phyloP scores from a whole-genome alignment of 1,140 invertebrate genomes.

The Caenorhabditis briggsae region DNA sequence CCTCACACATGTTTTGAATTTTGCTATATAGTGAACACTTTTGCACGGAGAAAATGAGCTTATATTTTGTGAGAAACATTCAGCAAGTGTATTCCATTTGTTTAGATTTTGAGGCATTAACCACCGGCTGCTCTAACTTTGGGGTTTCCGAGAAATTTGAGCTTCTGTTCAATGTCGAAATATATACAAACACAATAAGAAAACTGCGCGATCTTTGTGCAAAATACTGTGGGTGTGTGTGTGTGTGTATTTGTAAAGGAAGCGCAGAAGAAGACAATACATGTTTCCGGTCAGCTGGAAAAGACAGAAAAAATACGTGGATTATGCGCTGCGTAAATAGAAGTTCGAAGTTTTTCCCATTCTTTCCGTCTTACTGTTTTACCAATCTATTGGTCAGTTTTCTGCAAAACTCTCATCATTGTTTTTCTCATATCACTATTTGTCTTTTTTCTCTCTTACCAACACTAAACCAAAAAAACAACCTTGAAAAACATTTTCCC shows the following conservation, averaged over 20 bases:
- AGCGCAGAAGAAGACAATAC: not conserved
- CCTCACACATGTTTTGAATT: constrained; percentile 37
- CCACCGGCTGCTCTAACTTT: not conserved
- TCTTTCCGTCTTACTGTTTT: not conserved
- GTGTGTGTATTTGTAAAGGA: constrained; percentile 39
- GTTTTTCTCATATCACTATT: not conserved
- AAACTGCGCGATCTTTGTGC: constrained; percentile 45
- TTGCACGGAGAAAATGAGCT: not conserved
- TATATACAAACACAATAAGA: constrained; percentile 11
- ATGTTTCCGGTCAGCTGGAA: constrained; percentile 51
- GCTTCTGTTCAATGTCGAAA: constrained; percentile 35
- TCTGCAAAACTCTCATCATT: not conserved
- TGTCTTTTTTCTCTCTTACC: not conserved
- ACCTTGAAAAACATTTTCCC: constrained; percentile 42
- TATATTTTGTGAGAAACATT: not conserved
- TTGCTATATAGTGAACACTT: not conserved
- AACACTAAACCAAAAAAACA: not conserved
- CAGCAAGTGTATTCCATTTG: not conserved
- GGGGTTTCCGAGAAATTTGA: constrained; percentile 23
- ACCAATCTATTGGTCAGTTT: not conserved
- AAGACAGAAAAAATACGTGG: constrained; percentile 2
- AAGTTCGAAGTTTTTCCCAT: not conserved
- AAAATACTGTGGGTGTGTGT: not conserved
- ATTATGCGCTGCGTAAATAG: constrained; percentile 47
- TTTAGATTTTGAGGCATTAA: constrained; percentile 20